phyloP scores from a whole-genome alignment of 2,113 vertebrate genomes.

The Anarhynchus alexandrinus region DNA sequence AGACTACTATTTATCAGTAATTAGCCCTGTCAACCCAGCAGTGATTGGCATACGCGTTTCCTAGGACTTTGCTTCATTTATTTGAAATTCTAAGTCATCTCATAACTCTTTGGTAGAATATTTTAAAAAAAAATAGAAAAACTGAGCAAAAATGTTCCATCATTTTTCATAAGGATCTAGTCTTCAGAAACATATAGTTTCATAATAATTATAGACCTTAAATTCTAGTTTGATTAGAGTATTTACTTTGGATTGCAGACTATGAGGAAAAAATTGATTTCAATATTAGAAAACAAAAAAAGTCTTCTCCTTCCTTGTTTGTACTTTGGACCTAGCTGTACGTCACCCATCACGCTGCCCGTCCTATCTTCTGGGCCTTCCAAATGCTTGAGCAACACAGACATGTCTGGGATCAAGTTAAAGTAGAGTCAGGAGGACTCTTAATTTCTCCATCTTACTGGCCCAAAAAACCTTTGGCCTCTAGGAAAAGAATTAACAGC shows the following conservation, averaged over 20 bases:
- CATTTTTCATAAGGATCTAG: neutral
- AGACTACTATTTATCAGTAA: neutral
- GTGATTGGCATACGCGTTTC: fast-evolving
- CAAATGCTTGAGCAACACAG: neutral
- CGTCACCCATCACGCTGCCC: fast-evolving
- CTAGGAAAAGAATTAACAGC: neutral
- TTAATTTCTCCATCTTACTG: neutral
- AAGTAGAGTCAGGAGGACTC: neutral
- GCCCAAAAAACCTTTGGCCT: neutral
- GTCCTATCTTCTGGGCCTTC: neutral
- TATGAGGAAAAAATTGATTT: neutral
- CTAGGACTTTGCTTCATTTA: neutral
- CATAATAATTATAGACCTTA: neutral
- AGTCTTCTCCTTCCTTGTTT: neutral
- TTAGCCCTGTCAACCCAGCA: neutral
- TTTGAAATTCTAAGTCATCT: neutral
- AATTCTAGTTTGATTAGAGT: neutral
- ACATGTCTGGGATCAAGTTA: neutral
- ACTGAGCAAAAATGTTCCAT: neutral
- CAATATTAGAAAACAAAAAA: neutral
- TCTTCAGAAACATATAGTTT: neutral
- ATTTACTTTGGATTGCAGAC: neutral
- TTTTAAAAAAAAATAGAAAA: neutral
- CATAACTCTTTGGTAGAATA: neutral
- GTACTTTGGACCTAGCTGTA: neutral